A percentile compares a stretch with the other conserved stretches of the same genome.
phyloP scores from a whole-genome alignment of 2,888 invertebrate genomes.

The Chalcis sispes region DNA sequence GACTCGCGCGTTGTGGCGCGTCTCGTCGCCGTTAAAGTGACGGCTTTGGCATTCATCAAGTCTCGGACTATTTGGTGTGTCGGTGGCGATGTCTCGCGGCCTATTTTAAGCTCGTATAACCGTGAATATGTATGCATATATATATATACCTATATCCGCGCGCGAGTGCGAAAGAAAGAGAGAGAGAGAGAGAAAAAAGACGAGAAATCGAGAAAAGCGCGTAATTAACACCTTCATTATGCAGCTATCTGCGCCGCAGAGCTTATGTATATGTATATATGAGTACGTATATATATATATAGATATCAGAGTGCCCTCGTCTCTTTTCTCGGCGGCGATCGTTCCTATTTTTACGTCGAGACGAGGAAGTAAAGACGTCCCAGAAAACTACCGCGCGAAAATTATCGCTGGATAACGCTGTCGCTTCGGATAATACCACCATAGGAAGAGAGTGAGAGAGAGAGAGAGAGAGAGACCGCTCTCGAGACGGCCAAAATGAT shows the following conservation, averaged over 20 bases:
- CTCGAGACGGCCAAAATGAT: not conserved
- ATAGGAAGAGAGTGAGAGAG: too few relatives aligned
- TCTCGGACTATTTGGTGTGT: too few relatives aligned
- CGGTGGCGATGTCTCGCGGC: too few relatives aligned
- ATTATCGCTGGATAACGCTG: conserved; percentile 8
- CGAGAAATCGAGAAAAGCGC: conserved; percentile 18
- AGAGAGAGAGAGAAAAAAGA: too few relatives aligned
- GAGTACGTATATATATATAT: too few relatives aligned
- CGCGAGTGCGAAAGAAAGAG: too few relatives aligned
- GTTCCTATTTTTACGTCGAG: conserved; percentile 33
- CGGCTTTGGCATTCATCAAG: conserved; percentile 26
- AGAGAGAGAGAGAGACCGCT: too few relatives aligned
- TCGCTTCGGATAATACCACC: conserved; percentile 22
- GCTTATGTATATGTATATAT: too few relatives aligned
- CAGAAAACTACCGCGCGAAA: not conserved
- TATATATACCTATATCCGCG: too few relatives aligned
- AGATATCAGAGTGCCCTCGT: not conserved
- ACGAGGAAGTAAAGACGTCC: not conserved
- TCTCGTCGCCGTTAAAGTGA: too few relatives aligned
- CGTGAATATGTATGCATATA: too few relatives aligned
- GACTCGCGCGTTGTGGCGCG: too few relatives aligned
- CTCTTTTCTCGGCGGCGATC: conserved; percentile 17
- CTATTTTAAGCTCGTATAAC: conserved; percentile 19
- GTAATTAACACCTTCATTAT: conserved; percentile 50
- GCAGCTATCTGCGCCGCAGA: conserved; percentile 18